Evolutionary conservation across 2,113 vertebrate species (phyloP), one percentile per base, ranked within the genome.

Genomic region (Aix galericulata): DNA sequence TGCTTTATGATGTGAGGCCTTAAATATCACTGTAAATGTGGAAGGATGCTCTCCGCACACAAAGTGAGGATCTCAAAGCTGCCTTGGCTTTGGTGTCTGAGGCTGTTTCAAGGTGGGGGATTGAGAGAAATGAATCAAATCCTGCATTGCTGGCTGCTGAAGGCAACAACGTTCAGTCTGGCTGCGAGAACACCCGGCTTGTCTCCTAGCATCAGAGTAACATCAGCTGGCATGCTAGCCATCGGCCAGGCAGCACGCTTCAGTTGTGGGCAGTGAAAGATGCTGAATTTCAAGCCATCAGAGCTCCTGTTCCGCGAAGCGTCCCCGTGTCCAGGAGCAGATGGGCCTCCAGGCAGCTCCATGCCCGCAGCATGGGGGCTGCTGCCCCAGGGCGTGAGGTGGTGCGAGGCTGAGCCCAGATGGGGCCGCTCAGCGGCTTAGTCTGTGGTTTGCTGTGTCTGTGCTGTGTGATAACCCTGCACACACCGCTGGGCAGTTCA

Each of bases 101-200:
- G 84, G 74, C 78, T 82, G 27, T 73, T 96, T 87, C 53, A 82
- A 93, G 90, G 68, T 25, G 53, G 62, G 58, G 36, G 17, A 11
- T 13, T 0, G 67, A 73, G 58, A 60, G 72, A 63, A 92, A 44
- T 59, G 52, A 79, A 76, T 86, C 50, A 58, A 79, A 91, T 44
- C 38, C 63, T 83, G 71, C 82, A 94, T 93, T 84, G 8, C 44
- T 81, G 64, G 44, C 77, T 83, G 77, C 77, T 88, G 31, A 21
- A 75, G 82, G 89, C 82, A 64, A 1, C 89, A 52, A 77, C 79
- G 66, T 74, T 86, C 81, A 89, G 83, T 82, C 81, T 96, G 90
- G 80, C 88, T 93, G 80, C 71, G 42, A 92, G 85, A 94, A 75
- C 93, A 96, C 92, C 94, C 95, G 91, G 91, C 91, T 95, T 94